Percentiles rank a stretch among this genome's conserved stretches.
phyloP scores from a whole-genome alignment of 2,888 invertebrate species.

The Leptopilina myrica region DNA sequence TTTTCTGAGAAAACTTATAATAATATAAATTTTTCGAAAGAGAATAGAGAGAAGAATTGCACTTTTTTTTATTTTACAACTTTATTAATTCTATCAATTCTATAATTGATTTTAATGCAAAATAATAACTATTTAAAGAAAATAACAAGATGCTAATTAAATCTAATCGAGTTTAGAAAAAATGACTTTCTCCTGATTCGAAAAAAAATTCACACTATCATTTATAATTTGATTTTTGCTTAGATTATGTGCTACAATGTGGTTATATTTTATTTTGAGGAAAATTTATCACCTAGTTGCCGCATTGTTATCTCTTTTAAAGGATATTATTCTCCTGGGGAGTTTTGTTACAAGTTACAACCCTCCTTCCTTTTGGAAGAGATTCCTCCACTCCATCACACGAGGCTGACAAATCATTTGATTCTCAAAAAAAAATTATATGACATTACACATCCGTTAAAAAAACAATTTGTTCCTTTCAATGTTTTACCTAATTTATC shows the following conservation, averaged over 20 bases:
- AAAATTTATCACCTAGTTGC: slow-evolving; percentile 16
- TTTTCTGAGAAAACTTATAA: no score
- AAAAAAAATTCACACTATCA: no score
- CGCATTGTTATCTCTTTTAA: slow-evolving; percentile 17
- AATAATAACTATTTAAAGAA: no score
- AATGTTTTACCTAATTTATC: not conserved
- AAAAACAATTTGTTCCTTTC: not conserved
- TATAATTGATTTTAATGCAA: no score
- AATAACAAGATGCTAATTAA: no score
- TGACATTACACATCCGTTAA: not conserved
- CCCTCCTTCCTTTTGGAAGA: slow-evolving; percentile 1
- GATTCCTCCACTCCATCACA: not conserved
- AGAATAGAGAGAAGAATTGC: no score
- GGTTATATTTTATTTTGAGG: not conserved
- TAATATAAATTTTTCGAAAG: no score
- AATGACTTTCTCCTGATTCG: no score
- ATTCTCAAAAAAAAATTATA: slow-evolving; percentile 10
- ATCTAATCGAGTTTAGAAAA: no score
- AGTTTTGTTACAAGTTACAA: slow-evolving; percentile 24
- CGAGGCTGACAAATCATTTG: slow-evolving; percentile 19
- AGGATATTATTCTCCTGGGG: slow-evolving; percentile 20
- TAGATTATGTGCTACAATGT: not conserved
- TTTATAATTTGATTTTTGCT: not conserved
- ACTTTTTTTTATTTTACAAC: no score
- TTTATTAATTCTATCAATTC: no score